These are phyloP conservation scores for Drosophila ambigua DNA, from an alignment of 1,140 invertebrate species.

Conservation along the genomic window DNA sequence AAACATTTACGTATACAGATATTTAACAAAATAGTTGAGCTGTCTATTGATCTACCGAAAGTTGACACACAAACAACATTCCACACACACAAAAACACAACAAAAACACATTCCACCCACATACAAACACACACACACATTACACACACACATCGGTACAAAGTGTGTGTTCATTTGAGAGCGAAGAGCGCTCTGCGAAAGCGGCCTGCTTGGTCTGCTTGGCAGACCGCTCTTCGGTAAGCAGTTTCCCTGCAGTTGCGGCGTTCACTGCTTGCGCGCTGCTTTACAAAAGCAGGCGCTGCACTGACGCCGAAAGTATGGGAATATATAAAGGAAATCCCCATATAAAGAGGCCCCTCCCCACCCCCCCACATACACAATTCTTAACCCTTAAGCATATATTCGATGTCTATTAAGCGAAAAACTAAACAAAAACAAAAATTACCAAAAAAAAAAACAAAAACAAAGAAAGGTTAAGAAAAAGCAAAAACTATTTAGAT, in stretches of 20 bases:
- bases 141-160: slow-evolving; percentile 52
- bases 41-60: slow-evolving; percentile 72
- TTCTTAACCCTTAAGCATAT: slow-evolving; percentile 61
- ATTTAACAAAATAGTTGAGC: slow-evolving; percentile 67
- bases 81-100: slow-evolving; percentile 25
- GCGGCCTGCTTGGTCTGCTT: slow-evolving; percentile 22
- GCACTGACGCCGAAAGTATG: slow-evolving; percentile 15
- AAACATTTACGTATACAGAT: slow-evolving; percentile 48
- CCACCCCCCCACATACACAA: background rate
- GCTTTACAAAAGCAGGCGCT: slow-evolving; percentile 44
- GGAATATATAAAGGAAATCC: background rate
- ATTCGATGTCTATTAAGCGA: slow-evolving; percentile 69
- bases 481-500: slow-evolving; percentile 50
- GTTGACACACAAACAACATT: slow-evolving; percentile 66
- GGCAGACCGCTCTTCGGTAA: slow-evolving; percentile 32
- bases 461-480: slow-evolving; percentile 35
- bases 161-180: slow-evolving; percentile 59
- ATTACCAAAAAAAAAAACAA: slow-evolving; percentile 27
- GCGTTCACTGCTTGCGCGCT: slow-evolving; percentile 11
- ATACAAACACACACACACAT: slow-evolving; percentile 27
- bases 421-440: slow-evolving; percentile 31
- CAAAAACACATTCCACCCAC: slow-evolving; percentile 44
- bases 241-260: slow-evolving; percentile 16
- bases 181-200: slow-evolving; percentile 58
- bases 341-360: slow-evolving; percentile 22